Evolutionary conservation across 2,113 vertebrate species (phyloP).

Genomic region (Tringa solitaria): DNA sequence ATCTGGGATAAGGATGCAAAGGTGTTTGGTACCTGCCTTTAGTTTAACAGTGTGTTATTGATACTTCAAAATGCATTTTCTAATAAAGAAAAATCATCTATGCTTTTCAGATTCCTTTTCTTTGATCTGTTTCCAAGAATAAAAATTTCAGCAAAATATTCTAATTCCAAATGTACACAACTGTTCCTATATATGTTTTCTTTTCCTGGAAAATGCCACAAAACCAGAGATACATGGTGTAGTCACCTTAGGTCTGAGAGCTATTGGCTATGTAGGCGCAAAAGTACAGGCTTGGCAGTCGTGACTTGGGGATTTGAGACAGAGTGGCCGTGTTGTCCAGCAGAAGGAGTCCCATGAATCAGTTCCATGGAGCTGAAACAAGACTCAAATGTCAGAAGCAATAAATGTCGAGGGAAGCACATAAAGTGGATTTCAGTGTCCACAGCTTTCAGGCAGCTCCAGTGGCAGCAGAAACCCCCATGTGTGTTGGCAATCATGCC

Average conservation of each 20-base stretch:
- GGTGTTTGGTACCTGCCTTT: neutral
- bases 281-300: neutral
- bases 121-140: neutral
- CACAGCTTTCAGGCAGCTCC: neutral
- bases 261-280: neutral
- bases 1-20: neutral
- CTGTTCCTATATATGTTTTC: neutral
- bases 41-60: neutral
- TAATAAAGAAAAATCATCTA: neutral
- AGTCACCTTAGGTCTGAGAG: accelerated
- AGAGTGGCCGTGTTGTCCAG: neutral
- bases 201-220: neutral
- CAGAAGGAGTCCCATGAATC: neutral
- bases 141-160: neutral
- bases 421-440: neutral
- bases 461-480: neutral
- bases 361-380: neutral
- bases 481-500: neutral
- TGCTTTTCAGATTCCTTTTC: neutral
- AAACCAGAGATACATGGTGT: neutral
- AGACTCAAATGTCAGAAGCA: neutral
- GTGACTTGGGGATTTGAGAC: neutral
- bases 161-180: neutral
- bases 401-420: neutral
- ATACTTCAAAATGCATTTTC: neutral